These are phyloP conservation scores for Chrysopilus asiliformis DNA, from an alignment of 2,888 invertebrate genomes.

Conservation along the genomic window DNA sequence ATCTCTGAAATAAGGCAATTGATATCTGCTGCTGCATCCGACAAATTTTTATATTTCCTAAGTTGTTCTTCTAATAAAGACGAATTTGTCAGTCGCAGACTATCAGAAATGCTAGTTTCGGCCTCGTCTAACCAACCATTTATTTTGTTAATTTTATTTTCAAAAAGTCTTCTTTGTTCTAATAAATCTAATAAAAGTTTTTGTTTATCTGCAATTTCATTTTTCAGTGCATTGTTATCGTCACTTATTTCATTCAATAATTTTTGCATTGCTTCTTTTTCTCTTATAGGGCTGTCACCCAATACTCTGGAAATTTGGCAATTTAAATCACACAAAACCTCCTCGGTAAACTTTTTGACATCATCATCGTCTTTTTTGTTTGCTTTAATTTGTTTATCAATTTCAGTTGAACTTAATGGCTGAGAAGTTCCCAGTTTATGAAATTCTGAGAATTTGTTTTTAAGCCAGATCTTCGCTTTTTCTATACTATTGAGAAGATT, in stretches of 20 bases:
- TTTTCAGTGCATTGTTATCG: conserved; percentile 57
- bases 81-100: conserved; percentile 64
- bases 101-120: conserved; percentile 71
- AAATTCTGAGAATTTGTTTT: conserved; percentile 59
- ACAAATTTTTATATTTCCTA: conserved; percentile 68
- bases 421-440: conserved; percentile 57
- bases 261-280: conserved; percentile 49
- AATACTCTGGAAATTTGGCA: conserved; percentile 64
- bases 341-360: conserved; percentile 62
- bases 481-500: conserved; percentile 68
- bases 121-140: conserved; percentile 84
- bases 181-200: conserved; percentile 57
- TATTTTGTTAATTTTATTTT: conserved; percentile 65
- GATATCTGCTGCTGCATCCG: conserved; percentile 57
- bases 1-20: conserved; percentile 60
- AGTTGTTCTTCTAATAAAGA: conserved; percentile 78
- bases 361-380: conserved; percentile 64
- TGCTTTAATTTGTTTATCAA: conserved; percentile 68
- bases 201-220: conserved; percentile 58
- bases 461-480: conserved; percentile 68
- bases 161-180: conserved; percentile 67
- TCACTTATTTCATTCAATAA: conserved; percentile 54
- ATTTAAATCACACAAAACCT: conserved; percentile 57
- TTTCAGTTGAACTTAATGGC: conserved; percentile 64
- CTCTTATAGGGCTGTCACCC: conserved; percentile 67